Evolutionary conservation across 2,113 vertebrate species (phyloP).

Genomic region (Lathamus discolor): DNA sequence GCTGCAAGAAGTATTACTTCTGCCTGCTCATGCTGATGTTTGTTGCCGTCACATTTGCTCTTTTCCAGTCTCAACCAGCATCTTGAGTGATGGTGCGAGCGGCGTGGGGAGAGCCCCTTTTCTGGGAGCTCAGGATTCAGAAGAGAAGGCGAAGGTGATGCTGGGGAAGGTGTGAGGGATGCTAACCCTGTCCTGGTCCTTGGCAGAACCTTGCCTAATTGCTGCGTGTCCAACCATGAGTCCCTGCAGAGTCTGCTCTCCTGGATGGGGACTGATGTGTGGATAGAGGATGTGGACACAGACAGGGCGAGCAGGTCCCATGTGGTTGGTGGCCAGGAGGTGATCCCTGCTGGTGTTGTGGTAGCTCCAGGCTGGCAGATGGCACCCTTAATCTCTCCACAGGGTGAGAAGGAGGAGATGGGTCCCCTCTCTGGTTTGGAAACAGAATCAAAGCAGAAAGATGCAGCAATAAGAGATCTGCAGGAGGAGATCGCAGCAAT

Average conservation of each 20-base stretch:
- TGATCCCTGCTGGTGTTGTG: fast-evolving
- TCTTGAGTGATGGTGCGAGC: not conserved
- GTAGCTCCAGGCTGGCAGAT: not conserved
- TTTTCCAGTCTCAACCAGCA: not conserved
- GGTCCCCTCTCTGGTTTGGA: constrained; percentile 49
- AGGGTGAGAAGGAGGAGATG: constrained; percentile 74
- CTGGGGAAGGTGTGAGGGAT: not conserved
- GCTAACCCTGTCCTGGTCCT: not conserved
- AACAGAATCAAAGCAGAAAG: constrained; percentile 68
- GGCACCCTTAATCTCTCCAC: not conserved
- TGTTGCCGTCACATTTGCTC: not conserved
- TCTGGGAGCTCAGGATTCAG: not conserved
- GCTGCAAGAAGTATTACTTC: not conserved
- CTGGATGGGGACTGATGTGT: not conserved
- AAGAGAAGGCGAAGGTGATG: constrained; percentile 55
- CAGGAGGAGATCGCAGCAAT: constrained; percentile 64
- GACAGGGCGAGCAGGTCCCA: fast-evolving
- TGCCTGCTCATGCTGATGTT: not conserved
- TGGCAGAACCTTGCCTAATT: not conserved
- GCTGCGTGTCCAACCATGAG: not conserved
- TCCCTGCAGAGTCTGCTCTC: not conserved
- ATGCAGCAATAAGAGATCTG: constrained; percentile 60
- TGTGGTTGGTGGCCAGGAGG: fast-evolving
- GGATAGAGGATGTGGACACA: not conserved
- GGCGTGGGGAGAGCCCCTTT: not conserved